Evolutionary conservation across 2,113 vertebrate species (phyloP).

Genomic region (Mustela lutreola): DNA sequence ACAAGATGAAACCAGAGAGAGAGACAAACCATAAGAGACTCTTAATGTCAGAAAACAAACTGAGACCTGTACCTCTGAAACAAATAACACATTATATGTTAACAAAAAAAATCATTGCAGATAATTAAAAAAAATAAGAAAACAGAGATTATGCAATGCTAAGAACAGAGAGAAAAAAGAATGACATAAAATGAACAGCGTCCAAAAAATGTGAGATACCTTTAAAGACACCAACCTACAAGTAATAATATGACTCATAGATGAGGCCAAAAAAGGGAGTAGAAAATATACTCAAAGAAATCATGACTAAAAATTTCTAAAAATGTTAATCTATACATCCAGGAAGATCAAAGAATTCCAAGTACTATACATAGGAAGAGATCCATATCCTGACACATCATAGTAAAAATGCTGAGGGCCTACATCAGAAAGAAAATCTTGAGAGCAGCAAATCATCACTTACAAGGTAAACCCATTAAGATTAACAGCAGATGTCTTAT

Average conservation of each 20-base stretch:
- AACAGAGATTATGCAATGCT: background rate
- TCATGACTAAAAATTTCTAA: background rate
- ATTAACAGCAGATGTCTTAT: background rate
- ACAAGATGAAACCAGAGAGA: no score
- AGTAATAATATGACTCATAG: background rate
- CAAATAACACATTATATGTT: no score
- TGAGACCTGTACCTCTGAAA: no score
- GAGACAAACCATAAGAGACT: no score
- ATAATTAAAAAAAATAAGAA: background rate
- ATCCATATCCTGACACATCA: background rate
- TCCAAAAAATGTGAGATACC: background rate
- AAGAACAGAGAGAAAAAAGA: background rate
- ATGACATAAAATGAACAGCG: background rate
- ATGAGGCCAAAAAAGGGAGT: background rate
- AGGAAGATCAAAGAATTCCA: background rate
- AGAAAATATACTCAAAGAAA: background rate
- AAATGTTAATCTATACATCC: background rate
- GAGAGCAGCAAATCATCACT: background rate
- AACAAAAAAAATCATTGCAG: no score
- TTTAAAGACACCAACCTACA: background rate
- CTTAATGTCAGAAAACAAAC: no score
- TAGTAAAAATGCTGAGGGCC: background rate
- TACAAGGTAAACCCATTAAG: background rate
- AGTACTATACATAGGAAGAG: background rate
- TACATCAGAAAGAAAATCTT: background rate